Evolutionary conservation across 2,888 invertebrate species (phyloP).

Genomic region (Limulus polyphemus): DNA sequence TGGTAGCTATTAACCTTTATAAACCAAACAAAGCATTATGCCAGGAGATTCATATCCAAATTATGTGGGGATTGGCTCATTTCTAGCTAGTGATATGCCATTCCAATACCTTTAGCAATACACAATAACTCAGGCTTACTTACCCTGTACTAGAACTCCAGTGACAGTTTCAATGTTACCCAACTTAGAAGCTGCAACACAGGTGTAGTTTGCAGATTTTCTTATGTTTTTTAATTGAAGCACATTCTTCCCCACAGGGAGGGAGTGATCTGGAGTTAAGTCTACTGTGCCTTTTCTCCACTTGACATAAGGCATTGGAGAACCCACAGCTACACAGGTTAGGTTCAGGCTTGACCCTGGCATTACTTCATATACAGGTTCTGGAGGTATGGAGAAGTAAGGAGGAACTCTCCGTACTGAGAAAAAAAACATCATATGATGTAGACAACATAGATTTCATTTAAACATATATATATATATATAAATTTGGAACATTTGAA

Average conservation of each 20-base stretch:
- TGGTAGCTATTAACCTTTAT: too few species aligned
- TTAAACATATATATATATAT: too few species aligned
- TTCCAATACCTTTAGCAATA: too few species aligned
- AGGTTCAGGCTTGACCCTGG: conserved; percentile 79
- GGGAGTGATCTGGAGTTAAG: conserved; percentile 59
- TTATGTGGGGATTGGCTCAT: too few species aligned
- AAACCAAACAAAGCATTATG: too few species aligned
- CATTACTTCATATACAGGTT: conserved; percentile 73
- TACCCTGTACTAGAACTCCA: conserved; percentile 90
- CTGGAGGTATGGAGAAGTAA: conserved; percentile 85
- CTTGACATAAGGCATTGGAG: conserved; percentile 95
- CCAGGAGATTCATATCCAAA: too few species aligned
- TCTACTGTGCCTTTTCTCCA: conserved; percentile 45
- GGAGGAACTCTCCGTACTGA: conserved; percentile 88
- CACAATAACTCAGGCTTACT: conserved; percentile 36
- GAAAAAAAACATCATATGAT: conserved; percentile 17
- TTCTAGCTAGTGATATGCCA: too few species aligned
- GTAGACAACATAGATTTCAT: too few species aligned
- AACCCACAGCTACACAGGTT: conserved; percentile 92
- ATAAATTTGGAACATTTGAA: too few species aligned
- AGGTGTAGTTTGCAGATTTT: conserved; percentile 92
- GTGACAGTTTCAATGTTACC: conserved; percentile 80
- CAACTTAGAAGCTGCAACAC: conserved; percentile 84
- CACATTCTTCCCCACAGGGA: conserved; percentile 57
- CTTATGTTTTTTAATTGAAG: conserved; percentile 72